Percentiles rank a stretch among this genome's conserved stretches.
phyloP scores from a whole-genome alignment of 2,113 vertebrate genomes.

The Ia io region DNA sequence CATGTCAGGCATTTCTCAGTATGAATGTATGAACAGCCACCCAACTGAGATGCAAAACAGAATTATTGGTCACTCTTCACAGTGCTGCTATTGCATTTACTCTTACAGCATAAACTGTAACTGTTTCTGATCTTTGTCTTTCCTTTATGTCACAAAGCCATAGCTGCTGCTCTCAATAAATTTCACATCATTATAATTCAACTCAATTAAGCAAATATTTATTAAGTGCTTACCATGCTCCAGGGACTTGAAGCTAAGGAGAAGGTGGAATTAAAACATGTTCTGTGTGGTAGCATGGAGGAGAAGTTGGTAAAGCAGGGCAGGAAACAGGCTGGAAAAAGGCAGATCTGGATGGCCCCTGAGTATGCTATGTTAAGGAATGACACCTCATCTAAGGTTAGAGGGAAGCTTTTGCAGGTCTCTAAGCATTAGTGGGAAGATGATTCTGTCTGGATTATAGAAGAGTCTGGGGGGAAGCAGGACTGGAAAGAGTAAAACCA shows the following conservation, averaged over 20 bases:
- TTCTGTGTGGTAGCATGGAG: background rate
- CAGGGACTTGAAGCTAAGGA: background rate
- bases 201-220: background rate
- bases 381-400: background rate
- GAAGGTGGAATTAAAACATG: background rate
- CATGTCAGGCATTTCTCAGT: background rate
- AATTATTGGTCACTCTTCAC: background rate
- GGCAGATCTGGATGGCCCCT: background rate
- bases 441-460: background rate
- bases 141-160: background rate
- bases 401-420: background rate
- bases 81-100: background rate
- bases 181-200: constrained; percentile 18
- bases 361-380: background rate
- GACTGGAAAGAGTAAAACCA: background rate
- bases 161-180: background rate
- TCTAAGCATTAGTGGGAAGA: background rate
- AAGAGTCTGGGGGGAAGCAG: background rate
- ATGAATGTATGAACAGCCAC: background rate
- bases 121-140: background rate
- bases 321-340: background rate
- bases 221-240: background rate
- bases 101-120: background rate
- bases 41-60: background rate
- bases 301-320: background rate